Evolutionary conservation across 2,888 invertebrate genomes (phyloP), one percentile per base, ranked within the genome.

Genomic region (Ormyrus labotus): DNA sequence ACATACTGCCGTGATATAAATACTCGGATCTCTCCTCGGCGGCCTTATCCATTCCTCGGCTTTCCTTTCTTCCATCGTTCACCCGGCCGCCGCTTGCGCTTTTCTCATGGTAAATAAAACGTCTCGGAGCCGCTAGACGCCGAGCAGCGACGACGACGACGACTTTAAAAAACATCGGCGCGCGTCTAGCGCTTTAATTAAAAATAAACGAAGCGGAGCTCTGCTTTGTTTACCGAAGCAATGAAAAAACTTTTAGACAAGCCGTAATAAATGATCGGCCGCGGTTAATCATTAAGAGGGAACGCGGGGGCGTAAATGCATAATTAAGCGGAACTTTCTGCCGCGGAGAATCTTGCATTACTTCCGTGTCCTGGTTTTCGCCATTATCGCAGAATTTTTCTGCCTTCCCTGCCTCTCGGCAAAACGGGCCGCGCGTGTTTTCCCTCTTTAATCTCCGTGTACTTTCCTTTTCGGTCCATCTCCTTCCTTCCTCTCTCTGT

Each of bases 1-100:
- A 89, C 87, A 87, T 88, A 89, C 88, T 87, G 85, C 86, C 87
- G 84, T 85, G 87, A 86, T 88, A 88, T 87, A 89, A 88, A 89
- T 88, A 88, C 87, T 87, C 86, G 86, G 85, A 88, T 88, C 86
- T 87, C 85, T 45, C 34, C 34, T 13, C 11, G 8, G 10, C 47
- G 10, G 70, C 75, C 82, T 75, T 84, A 84, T 55, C 80, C 61
- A 67, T 51, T 53, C 34, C 34, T 34, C 13, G 51, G 34, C 67
- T 10, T 47, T 45, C 47, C 51, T 51, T 34, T 61, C 58, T 11
- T 34, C 71, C 7, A 6, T 51, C 10, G 34, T 34, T 34, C 19
- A 19, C 19, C 19, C 19, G 19, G 19, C 19, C 50, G 50, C 34
- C 34, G 71, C 47, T 57, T 48, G 34, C 34, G 34, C 34, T 34